Evolutionary conservation across 1,140 invertebrate genomes (phyloP).

Genomic region (Drosophila albomicans): DNA sequence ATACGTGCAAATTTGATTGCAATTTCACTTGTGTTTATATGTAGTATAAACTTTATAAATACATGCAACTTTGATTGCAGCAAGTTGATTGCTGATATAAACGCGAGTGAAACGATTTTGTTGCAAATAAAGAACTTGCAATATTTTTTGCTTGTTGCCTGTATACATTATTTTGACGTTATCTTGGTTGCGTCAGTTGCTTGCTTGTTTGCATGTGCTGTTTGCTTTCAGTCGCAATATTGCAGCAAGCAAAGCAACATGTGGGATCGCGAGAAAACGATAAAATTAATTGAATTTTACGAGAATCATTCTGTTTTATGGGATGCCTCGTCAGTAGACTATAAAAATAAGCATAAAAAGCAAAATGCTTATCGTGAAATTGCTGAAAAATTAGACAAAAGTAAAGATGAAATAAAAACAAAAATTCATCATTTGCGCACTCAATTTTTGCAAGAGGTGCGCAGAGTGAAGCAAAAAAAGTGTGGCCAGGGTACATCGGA

Average conservation of each 20-base stretch:
- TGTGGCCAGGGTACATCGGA: constrained; percentile 17
- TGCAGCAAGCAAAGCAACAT: no score
- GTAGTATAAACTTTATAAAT: no score
- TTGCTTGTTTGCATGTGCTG: constrained; percentile 9
- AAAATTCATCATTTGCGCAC: constrained; percentile 27
- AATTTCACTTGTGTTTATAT: no score
- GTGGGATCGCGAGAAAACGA: no score
- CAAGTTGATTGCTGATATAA: constrained; percentile 30
- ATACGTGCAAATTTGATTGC: no score
- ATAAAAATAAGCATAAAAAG: constrained; percentile 18
- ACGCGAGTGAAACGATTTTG: constrained; percentile 26
- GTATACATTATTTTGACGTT: constrained; percentile 7
- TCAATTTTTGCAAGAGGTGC: constrained; percentile 28
- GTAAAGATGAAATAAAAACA: constrained; percentile 17
- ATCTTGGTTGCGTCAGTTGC: constrained; percentile 5
- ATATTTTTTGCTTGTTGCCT: constrained; percentile 16
- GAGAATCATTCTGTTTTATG: no score
- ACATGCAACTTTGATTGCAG: not conserved
- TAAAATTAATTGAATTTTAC: constrained; percentile 8
- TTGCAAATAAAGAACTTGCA: constrained; percentile 22
- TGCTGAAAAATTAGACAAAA: constrained; percentile 4
- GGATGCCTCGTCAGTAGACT: not conserved
- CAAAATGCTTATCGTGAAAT: constrained; percentile 16
- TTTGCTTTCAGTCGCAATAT: no score
- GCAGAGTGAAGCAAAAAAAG: constrained; percentile 31